Percentiles rank a stretch among this genome's conserved stretches.
Conservation (phyloP, 2,797 vertebrate genomes). For the Scarus forsteni region DNA sequence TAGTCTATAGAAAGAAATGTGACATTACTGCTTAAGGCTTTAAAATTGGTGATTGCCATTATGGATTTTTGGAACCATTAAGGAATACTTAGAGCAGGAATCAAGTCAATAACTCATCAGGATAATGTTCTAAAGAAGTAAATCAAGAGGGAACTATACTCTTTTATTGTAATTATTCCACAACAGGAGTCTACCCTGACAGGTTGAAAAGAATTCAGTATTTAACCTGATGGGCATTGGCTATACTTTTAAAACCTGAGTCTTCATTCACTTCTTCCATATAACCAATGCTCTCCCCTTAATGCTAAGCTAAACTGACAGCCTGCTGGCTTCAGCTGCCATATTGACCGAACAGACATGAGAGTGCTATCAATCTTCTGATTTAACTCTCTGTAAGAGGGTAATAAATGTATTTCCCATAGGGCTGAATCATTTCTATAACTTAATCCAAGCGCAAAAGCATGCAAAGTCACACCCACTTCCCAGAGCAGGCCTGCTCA, state of each 20-base stretch:
- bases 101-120: neutral
- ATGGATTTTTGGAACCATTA: neutral
- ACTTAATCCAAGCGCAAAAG: conserved; percentile 6
- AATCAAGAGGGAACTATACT: neutral
- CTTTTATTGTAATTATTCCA: neutral
- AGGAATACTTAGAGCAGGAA: neutral
- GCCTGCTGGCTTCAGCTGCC: neutral
- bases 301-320: conserved; percentile 20
- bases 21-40: neutral
- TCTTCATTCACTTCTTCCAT: neutral
- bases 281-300: neutral
- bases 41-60: neutral
- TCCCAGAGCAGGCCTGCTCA: neutral
- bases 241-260: neutral
- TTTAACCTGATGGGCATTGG: neutral
- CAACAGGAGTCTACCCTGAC: neutral
- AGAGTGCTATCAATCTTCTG: neutral
- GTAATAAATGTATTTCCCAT: conserved; percentile 1
- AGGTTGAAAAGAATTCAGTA: neutral
- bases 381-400: neutral
- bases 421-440: conserved; percentile 12
- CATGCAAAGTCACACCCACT: conserved; percentile 5
- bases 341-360: neutral
- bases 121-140: neutral
- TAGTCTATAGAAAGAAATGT: neutral